These are phyloP conservation scores for Caenorhabditis sp. DNA, from an alignment of 2,888 invertebrate species.

Conservation along the genomic window DNA sequence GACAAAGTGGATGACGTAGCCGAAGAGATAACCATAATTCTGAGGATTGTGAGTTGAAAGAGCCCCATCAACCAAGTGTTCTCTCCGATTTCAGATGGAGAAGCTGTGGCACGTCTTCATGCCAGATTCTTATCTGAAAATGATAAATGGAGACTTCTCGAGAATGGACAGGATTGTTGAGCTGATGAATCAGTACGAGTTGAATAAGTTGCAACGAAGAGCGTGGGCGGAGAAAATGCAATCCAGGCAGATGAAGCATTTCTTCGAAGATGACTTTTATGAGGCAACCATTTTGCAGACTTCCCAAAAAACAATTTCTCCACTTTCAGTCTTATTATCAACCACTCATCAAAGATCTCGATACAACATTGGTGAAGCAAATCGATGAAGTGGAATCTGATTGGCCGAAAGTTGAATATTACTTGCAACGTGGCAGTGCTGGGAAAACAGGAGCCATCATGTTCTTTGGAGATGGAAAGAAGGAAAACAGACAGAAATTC, in stretches of 20 bases:
- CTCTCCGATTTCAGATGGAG: slow-evolving; percentile 67
- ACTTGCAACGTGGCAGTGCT: slow-evolving; percentile 67
- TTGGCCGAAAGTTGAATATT: slow-evolving; percentile 69
- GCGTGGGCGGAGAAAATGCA: slow-evolving; percentile 83
- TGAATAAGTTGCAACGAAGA: slow-evolving; percentile 76
- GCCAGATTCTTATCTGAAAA: slow-evolving; percentile 71
- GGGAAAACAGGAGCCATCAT: slow-evolving; percentile 79
- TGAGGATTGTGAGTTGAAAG: slow-evolving; percentile 58
- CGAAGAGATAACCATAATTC: slow-evolving; percentile 66
- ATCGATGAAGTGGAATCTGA: slow-evolving; percentile 76
- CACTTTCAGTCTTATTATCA: slow-evolving; percentile 79
- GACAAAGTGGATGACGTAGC: slow-evolving; percentile 76
- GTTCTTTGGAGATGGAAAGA: slow-evolving; percentile 76
- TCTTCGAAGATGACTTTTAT: slow-evolving; percentile 82
- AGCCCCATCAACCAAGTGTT: no score
- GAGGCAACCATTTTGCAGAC: slow-evolving; percentile 70
- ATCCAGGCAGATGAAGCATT: slow-evolving; percentile 81
- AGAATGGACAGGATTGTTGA: slow-evolving; percentile 80
- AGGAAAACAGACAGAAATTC: slow-evolving; percentile 69
- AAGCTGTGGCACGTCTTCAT: slow-evolving; percentile 76
- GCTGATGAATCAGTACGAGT: slow-evolving; percentile 78
- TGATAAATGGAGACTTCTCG: slow-evolving; percentile 74
- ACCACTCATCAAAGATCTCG: slow-evolving; percentile 78
- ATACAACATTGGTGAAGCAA: slow-evolving; percentile 76
- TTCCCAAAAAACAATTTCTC: no score